A percentile compares a stretch with the other conserved stretches of the same genome.
phyloP scores from a whole-genome alignment of 2,797 vertebrate genomes.

The Amblyraja radiata region DNA sequence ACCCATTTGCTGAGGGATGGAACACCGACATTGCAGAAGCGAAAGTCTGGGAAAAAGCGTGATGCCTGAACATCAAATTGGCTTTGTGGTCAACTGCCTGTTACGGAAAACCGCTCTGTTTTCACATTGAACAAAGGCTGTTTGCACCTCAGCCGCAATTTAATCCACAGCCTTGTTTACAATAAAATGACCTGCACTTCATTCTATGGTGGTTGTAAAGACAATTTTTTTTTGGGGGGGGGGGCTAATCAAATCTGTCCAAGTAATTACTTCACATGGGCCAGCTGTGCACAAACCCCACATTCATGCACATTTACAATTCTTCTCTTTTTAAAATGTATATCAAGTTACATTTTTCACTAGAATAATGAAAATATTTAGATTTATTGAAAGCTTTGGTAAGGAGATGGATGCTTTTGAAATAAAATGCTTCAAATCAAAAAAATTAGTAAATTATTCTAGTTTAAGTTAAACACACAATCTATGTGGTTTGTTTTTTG shows the following conservation, averaged over 20 bases:
- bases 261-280: not conserved
- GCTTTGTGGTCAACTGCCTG: not conserved
- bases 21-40: not conserved
- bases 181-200: not conserved
- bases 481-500: not conserved
- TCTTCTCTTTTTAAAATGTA: not conserved
- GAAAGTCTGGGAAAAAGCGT: not conserved
- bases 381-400: not conserved
- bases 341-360: not conserved
- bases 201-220: not conserved
- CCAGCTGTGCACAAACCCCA: not conserved
- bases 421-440: not conserved
- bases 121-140: not conserved
- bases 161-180: not conserved
- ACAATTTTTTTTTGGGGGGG: not conserved
- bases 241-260: not conserved
- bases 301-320: not conserved
- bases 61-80: not conserved
- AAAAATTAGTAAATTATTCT: not conserved
- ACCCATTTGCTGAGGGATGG: not conserved
- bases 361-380: not conserved
- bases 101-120: not conserved
- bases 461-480: not conserved
- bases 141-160: not conserved
- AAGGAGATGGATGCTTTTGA: not conserved